These are phyloP conservation scores for Phengaris alcon DNA, from an alignment of 2,888 invertebrate species.

Conservation along the genomic window DNA sequence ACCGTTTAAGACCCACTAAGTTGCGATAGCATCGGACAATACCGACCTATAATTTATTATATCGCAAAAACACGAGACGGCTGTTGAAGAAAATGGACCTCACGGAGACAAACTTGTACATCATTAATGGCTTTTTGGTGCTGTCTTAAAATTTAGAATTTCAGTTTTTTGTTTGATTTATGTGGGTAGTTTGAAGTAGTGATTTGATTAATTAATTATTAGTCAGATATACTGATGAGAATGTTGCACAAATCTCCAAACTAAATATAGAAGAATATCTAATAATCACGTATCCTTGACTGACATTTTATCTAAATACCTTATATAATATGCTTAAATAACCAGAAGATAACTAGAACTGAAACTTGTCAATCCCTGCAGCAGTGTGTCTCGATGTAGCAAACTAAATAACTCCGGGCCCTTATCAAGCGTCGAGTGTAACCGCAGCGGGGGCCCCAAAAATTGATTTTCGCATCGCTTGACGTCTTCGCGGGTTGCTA, in stretches of 20 bases:
- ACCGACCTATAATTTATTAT: conserved; percentile 69
- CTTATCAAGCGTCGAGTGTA: conserved; percentile 41
- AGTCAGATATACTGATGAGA: too few species aligned
- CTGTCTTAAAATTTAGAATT: not conserved
- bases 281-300: too few species aligned
- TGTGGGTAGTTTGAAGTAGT: too few species aligned
- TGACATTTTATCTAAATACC: too few species aligned
- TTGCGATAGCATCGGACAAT: conserved; percentile 70
- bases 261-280: too few species aligned
- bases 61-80: conserved; percentile 59
- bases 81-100: conserved; percentile 36
- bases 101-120: conserved; percentile 31
- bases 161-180: not conserved
- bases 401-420: conserved; percentile 41
- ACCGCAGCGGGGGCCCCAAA: conserved; percentile 38
- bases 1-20: conserved; percentile 52
- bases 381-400: conserved; percentile 34
- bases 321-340: too few species aligned
- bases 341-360: not conserved
- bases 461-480: conserved; percentile 36
- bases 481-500: conserved; percentile 4
- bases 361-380: not conserved
- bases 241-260: too few species aligned
- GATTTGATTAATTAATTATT: too few species aligned
- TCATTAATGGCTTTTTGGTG: conserved; percentile 4